Evolutionary conservation across 2,888 invertebrate genomes (phyloP).

Genomic region (Diarsia brunnea): DNA sequence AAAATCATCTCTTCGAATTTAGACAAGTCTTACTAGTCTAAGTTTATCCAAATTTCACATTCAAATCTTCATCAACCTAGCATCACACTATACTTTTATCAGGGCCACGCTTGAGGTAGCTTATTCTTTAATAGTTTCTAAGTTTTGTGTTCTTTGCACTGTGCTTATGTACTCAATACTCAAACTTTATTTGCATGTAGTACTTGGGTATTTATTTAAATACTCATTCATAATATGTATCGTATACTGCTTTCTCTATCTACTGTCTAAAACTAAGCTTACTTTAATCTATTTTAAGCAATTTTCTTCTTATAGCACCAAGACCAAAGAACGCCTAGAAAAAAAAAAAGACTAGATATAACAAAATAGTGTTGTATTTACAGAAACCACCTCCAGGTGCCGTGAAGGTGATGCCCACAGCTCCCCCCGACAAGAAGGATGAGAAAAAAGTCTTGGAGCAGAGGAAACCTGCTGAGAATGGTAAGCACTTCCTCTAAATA

Average conservation of each 20-base stretch:
- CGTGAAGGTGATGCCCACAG: constrained; percentile 95
- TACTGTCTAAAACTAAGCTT: constrained; percentile 11
- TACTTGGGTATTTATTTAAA: neutral
- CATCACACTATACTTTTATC: neutral
- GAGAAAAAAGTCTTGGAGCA: constrained; percentile 80
- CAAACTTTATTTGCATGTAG: no score
- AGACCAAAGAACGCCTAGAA: neutral
- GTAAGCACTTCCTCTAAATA: constrained; percentile 69
- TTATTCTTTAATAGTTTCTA: neutral
- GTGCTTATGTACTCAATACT: constrained; percentile 11
- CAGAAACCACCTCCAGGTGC: constrained; percentile 96
- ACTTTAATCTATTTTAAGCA: neutral
- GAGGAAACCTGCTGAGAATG: constrained; percentile 86
- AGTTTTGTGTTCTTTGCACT: constrained; percentile 5
- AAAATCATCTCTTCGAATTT: neutral
- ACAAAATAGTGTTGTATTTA: constrained; percentile 67
- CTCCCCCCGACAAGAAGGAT: constrained; percentile 91
- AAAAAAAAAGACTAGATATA: neutral
- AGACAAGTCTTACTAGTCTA: neutral
- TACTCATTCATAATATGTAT: constrained; percentile 9
- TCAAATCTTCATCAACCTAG: constrained; percentile 1
- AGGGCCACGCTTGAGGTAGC: neutral
- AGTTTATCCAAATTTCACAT: neutral
- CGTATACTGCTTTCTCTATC: constrained; percentile 19
- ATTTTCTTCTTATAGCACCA: neutral